Percentiles rank a stretch among this genome's conserved stretches.
Evolutionary conservation across 30 jellyfish, hydroid and myxozoan genomes (phyloP).

Genomic region (Hydra vulgaris): DNA sequence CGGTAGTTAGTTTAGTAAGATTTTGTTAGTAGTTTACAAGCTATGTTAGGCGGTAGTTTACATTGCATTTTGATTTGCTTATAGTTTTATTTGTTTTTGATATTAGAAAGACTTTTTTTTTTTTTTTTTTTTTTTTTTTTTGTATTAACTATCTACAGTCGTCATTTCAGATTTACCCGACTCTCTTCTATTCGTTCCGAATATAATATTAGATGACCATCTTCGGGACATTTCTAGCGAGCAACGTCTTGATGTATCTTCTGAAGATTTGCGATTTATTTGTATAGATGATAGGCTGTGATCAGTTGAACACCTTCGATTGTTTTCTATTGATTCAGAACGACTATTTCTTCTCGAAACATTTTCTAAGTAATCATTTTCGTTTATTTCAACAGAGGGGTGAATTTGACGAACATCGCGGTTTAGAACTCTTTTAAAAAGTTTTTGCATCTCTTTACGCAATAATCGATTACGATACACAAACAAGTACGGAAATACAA

Average conservation of each 20-base stretch:
- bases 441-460: conserved; percentile 3
- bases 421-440: neutral
- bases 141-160: neutral
- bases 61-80: neutral
- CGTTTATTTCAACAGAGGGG: conserved; percentile 16
- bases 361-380: conserved; percentile 17
- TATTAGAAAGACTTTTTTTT: too few species aligned
- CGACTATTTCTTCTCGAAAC: conserved; percentile 26
- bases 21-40: too few species aligned
- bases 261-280: neutral
- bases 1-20: too few species aligned
- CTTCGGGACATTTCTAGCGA: neutral
- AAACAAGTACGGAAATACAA: conserved; percentile 11
- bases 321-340: conserved; percentile 1
- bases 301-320: conserved; percentile 3
- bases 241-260: neutral
- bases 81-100: neutral
- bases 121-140: neutral
- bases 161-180: conserved; percentile 11
- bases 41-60: too few species aligned
- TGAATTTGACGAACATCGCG: conserved; percentile 22
- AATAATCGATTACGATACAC: conserved; percentile 10
- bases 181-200: conserved; percentile 10
- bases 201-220: neutral
- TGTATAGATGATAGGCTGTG: conserved; percentile 5